Evolutionary conservation across 2,113 vertebrate genomes (phyloP), one percentile per base, ranked within the genome.

Genomic region (Aepyceros melampus): DNA sequence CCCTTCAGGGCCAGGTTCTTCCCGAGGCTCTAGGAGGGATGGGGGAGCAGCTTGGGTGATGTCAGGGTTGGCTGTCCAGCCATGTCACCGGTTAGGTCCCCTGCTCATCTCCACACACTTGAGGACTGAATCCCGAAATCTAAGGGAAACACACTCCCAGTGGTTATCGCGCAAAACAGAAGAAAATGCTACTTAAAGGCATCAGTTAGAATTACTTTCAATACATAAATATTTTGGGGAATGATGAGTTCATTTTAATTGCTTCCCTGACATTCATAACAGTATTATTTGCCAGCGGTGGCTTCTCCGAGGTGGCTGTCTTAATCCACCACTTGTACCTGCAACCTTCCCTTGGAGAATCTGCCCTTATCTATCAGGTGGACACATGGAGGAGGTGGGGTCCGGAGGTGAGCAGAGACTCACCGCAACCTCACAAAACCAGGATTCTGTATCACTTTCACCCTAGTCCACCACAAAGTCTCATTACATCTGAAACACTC

Each of bases 231-330:
- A 82, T 97, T 99, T 96, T 49, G 92, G 93, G 84, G 98, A 98
- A 98, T 98, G 97, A 98, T 98, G 97, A 90, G 95, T 95, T 98
- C 98, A 95, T 94, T 98, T 98, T 98, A 98, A 98, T 98, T 97
- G 95, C 97, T 96, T 92, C 14, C 6, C 92, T 94, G 92, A 92
- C 91, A 95, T 8, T 82, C 97, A 95, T 97, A 97, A 98, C 97
- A 97, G 96, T 98, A 96, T 97, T 97, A 97, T 97, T 97, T 93
- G 49, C 33, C 84, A 62, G 84, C 81, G 25, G 40, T 43, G 43
- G 56, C 56, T 98, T 97, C 91, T 95, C n/a, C 0, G 1, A 94
- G 43, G 64, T 95, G 64, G 51, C 40, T 91, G 27, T 1, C 53
- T 10, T 2, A 2, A 7, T 62, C 55, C 47, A 5, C 64, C 47